These are phyloP conservation scores for Hypolimnas misippus DNA, from an alignment of 2,888 invertebrate species.

Conservation along the genomic window DNA sequence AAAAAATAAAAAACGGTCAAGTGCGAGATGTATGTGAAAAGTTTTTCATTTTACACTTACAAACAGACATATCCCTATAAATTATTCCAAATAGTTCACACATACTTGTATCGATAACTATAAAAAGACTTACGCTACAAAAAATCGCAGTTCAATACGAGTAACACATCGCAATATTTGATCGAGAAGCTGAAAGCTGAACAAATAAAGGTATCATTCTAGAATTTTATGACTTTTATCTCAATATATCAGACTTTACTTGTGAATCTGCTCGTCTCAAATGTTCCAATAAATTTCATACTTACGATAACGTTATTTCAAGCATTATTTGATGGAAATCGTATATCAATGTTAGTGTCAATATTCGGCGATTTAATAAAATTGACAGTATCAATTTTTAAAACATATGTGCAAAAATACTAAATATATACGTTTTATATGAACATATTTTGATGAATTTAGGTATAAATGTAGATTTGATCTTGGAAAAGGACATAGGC, in stretches of 20 bases:
- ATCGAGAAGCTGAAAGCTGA: constrained; percentile 12
- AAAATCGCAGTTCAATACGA: background rate
- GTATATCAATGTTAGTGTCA: too few relatives aligned
- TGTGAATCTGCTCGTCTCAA: background rate
- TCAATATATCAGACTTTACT: background rate
- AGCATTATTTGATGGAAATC: background rate
- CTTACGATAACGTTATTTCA: background rate
- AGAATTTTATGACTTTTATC: constrained; percentile 14
- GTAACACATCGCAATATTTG: constrained; percentile 7
- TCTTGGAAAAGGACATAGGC: too few relatives aligned
- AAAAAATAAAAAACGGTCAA: too few relatives aligned
- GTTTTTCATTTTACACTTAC: too few relatives aligned
- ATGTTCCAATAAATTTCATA: background rate
- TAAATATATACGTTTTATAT: too few relatives aligned
- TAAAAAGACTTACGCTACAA: background rate
- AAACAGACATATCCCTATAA: too few relatives aligned
- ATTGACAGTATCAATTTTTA: too few relatives aligned
- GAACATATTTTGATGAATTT: too few relatives aligned
- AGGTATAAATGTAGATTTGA: too few relatives aligned
- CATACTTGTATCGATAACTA: background rate
- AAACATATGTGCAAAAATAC: too few relatives aligned
- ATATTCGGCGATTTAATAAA: background rate
- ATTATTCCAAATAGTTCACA: background rate
- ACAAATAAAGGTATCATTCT: constrained; percentile 5
- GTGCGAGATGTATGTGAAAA: too few relatives aligned